Conservation (phyloP, 2,797 vertebrate species). For the Chiroxiphia lanceolata region DNA sequence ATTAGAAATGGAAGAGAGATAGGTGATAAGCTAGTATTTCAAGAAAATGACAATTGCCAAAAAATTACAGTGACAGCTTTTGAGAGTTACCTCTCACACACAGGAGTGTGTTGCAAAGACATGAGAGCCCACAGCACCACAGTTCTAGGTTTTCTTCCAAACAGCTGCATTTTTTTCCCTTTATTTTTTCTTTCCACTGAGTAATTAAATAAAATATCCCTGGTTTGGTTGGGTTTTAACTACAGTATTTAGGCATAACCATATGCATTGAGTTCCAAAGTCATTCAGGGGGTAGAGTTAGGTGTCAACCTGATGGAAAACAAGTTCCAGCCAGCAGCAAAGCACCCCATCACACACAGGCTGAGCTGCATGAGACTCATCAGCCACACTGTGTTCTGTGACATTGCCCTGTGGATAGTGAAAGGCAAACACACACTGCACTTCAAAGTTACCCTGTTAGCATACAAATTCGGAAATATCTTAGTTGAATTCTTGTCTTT, state of each 20-base stretch:
- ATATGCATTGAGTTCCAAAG: neutral
- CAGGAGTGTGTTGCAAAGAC: neutral
- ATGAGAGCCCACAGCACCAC: neutral
- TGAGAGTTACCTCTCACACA: rapidly evolving
- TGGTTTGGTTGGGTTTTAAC: neutral
- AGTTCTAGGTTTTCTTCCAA: neutral
- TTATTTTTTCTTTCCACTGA: too few species aligned
- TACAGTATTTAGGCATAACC: neutral
- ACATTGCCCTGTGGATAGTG: neutral
- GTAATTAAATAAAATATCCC: neutral
- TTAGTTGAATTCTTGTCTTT: neutral
- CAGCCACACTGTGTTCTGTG: neutral
- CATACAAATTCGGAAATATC: neutral
- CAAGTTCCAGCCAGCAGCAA: neutral
- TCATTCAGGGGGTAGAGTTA: neutral
- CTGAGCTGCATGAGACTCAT: neutral
- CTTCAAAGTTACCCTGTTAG: neutral
- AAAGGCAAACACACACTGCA: neutral
- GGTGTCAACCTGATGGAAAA: neutral
- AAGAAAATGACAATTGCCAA: neutral
- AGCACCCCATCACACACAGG: neutral
- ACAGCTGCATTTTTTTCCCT: neutral
- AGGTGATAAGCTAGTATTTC: neutral
- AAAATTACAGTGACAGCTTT: neutral
- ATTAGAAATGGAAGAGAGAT: neutral